Evolutionary conservation across 1,140 invertebrate species (phyloP).

Genomic region (Oryctes rhinoceros): DNA sequence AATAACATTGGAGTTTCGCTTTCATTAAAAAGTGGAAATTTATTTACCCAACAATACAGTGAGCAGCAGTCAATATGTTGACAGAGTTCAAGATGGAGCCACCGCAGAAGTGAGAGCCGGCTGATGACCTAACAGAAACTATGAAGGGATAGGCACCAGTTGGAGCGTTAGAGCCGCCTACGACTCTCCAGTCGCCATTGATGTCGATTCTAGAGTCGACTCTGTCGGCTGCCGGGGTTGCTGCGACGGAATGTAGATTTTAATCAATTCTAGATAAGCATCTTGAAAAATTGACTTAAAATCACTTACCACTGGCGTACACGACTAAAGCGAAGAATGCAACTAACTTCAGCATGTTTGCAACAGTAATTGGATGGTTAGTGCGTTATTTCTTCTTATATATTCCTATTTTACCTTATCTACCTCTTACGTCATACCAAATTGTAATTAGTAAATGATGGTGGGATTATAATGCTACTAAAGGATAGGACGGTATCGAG

Average conservation of each 20-base stretch:
- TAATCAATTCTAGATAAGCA: background rate
- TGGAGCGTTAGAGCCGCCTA: constrained; percentile 60
- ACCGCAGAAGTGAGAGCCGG: constrained; percentile 42
- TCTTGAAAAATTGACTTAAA: background rate
- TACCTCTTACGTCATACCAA: no score
- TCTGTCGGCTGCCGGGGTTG: background rate
- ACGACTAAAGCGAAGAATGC: background rate
- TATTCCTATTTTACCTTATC: background rate
- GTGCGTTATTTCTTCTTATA: background rate
- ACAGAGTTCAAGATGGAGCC: constrained; percentile 30
- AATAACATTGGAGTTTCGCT: background rate
- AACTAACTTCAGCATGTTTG: constrained; percentile 10
- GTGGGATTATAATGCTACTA: no score
- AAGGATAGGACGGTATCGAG: no score
- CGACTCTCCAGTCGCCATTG: constrained; percentile 49
- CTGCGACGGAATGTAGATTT: background rate
- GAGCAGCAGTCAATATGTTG: constrained; percentile 46
- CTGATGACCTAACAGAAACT: constrained; percentile 57
- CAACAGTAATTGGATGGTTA: background rate
- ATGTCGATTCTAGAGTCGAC: constrained; percentile 16
- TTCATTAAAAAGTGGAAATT: background rate
- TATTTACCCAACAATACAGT: constrained; percentile 47
- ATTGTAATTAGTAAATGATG: no score
- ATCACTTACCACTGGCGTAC: background rate
- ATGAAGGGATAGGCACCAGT: constrained; percentile 60